Conservation (phyloP, 2,888 invertebrate species). For the Tenthredo livida region DNA sequence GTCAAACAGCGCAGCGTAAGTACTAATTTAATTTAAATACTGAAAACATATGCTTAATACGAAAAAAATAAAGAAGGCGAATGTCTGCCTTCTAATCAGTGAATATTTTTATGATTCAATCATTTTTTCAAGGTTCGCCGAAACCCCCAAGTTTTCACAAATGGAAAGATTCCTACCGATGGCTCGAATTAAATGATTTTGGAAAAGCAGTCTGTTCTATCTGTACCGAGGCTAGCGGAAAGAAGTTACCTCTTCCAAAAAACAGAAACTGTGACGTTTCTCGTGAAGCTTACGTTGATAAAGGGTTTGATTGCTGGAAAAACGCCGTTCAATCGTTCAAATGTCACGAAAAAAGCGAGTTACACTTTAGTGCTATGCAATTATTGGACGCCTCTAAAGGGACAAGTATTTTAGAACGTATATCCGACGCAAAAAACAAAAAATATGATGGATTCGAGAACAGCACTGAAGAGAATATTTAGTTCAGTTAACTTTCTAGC, state of each 20-base stretch:
- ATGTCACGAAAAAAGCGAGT: constrained; percentile 41
- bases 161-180: too few species aligned
- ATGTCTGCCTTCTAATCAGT: too few species aligned
- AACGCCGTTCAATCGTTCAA: constrained; percentile 40
- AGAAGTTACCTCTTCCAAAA: constrained; percentile 22
- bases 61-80: too few species aligned
- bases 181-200: neutral
- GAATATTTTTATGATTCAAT: too few species aligned
- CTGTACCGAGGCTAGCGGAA: constrained; percentile 21
- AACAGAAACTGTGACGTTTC: constrained; percentile 20
- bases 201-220: constrained; percentile 28
- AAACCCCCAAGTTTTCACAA: too few species aligned
- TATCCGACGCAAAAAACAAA: constrained; percentile 57
- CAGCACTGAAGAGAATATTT: constrained; percentile 59
- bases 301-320: constrained; percentile 53
- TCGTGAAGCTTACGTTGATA: constrained; percentile 12
- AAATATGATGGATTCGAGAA: constrained; percentile 59
- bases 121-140: too few species aligned
- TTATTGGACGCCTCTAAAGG: constrained; percentile 28
- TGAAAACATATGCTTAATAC: too few species aligned
- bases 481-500: constrained; percentile 59
- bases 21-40: too few species aligned
- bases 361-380: constrained; percentile 35
- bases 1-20: too few species aligned
- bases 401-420: constrained; percentile 51